These are phyloP conservation scores for Rhabditoides inermis DNA, from an alignment of 2,888 invertebrate species.

Conservation along the genomic window DNA sequence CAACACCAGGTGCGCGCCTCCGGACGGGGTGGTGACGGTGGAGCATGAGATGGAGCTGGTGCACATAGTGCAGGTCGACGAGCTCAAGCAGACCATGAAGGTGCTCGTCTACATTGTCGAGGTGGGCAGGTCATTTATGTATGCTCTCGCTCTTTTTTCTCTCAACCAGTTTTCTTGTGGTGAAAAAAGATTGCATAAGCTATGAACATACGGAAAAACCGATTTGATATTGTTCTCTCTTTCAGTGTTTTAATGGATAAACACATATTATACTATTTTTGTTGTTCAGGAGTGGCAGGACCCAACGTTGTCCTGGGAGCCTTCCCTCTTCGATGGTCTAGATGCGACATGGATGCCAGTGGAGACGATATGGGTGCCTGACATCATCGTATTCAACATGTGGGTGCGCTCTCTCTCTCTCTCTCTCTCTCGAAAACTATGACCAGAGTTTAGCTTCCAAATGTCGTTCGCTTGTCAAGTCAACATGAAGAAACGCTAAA, in stretches of 20 bases:
- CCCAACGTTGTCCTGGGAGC: conserved; percentile 73
- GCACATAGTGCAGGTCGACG: conserved; percentile 36
- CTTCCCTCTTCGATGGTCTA: conserved; percentile 74
- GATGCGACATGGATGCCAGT: conserved; percentile 73
- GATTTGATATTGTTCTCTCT: too few relatives aligned
- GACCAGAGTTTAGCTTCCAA: too few relatives aligned
- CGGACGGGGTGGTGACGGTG: conserved; percentile 35
- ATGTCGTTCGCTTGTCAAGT: too few relatives aligned
- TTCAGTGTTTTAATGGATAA: not conserved
- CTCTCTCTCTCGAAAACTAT: too few relatives aligned
- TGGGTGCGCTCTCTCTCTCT: too few relatives aligned
- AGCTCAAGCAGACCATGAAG: conserved; percentile 37
- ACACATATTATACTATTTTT: too few relatives aligned
- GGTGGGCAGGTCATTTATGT: too few relatives aligned
- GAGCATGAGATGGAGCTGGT: conserved; percentile 39
- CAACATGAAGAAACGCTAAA: too few relatives aligned
- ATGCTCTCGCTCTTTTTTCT: not conserved
- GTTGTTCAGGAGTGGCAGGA: conserved; percentile 67
- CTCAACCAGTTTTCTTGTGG: not conserved
- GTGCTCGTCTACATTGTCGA: conserved; percentile 38
- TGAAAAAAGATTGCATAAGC: too few relatives aligned
- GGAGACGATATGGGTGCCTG: conserved; percentile 76
- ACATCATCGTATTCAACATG: conserved; percentile 81
- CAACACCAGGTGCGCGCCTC: conserved; percentile 38
- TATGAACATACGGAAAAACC: too few relatives aligned